Base-by-base conservation (phyloP, 2,888 invertebrate genomes). In the Cyclophora punctaria region DNA sequence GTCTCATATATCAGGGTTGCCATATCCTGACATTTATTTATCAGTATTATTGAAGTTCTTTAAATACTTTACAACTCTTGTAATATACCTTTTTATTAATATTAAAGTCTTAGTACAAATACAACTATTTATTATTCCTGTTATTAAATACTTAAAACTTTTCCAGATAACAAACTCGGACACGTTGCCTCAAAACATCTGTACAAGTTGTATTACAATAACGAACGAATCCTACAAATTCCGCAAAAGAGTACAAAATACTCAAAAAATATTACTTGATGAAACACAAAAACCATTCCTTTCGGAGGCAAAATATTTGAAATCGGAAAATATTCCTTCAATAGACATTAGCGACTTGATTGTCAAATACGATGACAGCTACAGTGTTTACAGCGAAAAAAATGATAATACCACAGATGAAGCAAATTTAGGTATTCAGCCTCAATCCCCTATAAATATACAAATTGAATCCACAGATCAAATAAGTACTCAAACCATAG, bases 301-400 rank as follows among this genome's bases (percentile, higher is more conserved):
- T 20, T 20, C 20, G 20, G 20, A 20, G 20, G 20, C 20, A 20
- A 20, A 20, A 20, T 20, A 20, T 20, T 45, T 60, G 2, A 63
- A 63, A 45, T 35, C 55, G 2, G 62, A 54, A 49, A 47, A 50
- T 1, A 35, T 45, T 34, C 47, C 50, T 3, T 46, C 59, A 0
- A 72, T 78, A 52, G 73, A 78, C 34, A 77, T 78, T 50, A 61
- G 66, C 3, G 69, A 74, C 7, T 49, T 66, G 3, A 49, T 67
- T 34, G 66, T 71, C 5, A 75, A 76, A 41, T 66, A 68, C 2
- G 63, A 71, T 52, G 78, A 78, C 35, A 6, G 33, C 3, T 72
- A 72, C 53, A 59, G 71, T 2, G 71, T 69, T 0, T 56, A 73
- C 41, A 65, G 71, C 0, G 57, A 60, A 3, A 57, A 59, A 35